phyloP scores from a whole-genome alignment of 2,888 invertebrate species.

The Rhamnusium bicolor region DNA sequence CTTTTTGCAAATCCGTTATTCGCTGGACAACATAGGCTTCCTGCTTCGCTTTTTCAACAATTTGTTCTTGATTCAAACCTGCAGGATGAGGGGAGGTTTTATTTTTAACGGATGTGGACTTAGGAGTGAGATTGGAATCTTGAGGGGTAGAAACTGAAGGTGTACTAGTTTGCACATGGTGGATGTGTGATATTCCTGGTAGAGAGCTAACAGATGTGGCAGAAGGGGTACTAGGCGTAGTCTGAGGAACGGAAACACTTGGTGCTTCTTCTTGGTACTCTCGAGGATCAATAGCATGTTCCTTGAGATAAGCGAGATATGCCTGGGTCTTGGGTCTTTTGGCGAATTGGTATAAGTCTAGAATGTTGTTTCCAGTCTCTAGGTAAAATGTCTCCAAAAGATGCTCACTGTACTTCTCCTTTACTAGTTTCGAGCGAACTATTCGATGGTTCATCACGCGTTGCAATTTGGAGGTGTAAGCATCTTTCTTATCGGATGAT shows the following conservation, averaged over 20 bases:
- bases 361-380: constrained; percentile 89
- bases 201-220: constrained; percentile 67
- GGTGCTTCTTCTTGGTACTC: constrained; percentile 66
- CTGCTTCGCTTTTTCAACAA: constrained; percentile 89
- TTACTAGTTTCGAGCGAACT: constrained; percentile 79
- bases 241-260: constrained; percentile 52
- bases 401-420: constrained; percentile 85
- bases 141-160: constrained; percentile 34
- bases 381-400: constrained; percentile 90
- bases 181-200: constrained; percentile 64
- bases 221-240: constrained; percentile 64
- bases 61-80: constrained; percentile 79
- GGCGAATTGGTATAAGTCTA: constrained; percentile 90
- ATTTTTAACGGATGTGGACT: constrained; percentile 43
- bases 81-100: constrained; percentile 29
- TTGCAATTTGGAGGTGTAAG: constrained; percentile 75
- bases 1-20: constrained; percentile 91
- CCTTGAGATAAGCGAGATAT: constrained; percentile 83
- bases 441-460: constrained; percentile 82
- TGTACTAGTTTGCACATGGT: constrained; percentile 41
- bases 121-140: constrained; percentile 37
- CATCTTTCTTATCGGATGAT: constrained; percentile 71
- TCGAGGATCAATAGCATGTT: constrained; percentile 70
- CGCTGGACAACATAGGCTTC: constrained; percentile 96
- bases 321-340: constrained; percentile 85